These are phyloP conservation scores for Protosalanx chinensis DNA, from an alignment of 2,797 vertebrate species.

Conservation along the genomic window DNA sequence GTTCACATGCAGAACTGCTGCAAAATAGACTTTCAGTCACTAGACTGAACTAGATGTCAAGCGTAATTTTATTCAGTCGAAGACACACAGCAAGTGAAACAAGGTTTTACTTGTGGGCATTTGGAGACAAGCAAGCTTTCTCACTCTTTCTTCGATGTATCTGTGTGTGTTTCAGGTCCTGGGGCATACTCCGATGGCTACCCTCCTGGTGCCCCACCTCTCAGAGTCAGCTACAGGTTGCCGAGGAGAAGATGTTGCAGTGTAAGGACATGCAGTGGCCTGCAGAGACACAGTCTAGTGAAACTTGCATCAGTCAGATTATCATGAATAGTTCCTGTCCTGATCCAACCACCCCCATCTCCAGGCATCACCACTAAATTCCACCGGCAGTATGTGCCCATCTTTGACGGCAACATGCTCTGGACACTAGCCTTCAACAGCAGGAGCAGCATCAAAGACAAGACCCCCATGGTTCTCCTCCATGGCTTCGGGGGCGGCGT, in stretches of 20 bases:
- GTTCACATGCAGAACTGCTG: no score
- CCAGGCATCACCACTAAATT: slow-evolving; percentile 81
- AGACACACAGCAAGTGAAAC: no score
- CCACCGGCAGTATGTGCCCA: slow-evolving; percentile 74
- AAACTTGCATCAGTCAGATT: neutral
- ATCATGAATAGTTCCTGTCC: neutral
- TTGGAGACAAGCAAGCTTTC: neutral
- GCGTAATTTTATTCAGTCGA: no score
- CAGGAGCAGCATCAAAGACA: slow-evolving; percentile 54
- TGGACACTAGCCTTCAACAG: slow-evolving; percentile 84
- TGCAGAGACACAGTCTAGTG: neutral
- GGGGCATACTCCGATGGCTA: slow-evolving; percentile 88
- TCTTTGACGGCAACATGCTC: slow-evolving; percentile 80
- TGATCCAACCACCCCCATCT: neutral
- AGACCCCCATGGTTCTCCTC: slow-evolving; percentile 87
- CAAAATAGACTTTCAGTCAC: no score
- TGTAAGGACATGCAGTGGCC: slow-evolving; percentile 71
- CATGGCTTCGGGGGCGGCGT: slow-evolving; percentile 93
- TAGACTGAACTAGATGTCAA: no score
- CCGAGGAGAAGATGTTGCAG: slow-evolving; percentile 89
- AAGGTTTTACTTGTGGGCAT: no score
- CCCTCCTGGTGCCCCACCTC: slow-evolving; percentile 95
- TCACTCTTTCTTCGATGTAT: neutral
- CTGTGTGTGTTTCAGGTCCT: slow-evolving; percentile 72
- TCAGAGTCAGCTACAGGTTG: slow-evolving; percentile 78